phyloP scores from a whole-genome alignment of 1,140 invertebrate species.

The Drosophila biarmipes region DNA sequence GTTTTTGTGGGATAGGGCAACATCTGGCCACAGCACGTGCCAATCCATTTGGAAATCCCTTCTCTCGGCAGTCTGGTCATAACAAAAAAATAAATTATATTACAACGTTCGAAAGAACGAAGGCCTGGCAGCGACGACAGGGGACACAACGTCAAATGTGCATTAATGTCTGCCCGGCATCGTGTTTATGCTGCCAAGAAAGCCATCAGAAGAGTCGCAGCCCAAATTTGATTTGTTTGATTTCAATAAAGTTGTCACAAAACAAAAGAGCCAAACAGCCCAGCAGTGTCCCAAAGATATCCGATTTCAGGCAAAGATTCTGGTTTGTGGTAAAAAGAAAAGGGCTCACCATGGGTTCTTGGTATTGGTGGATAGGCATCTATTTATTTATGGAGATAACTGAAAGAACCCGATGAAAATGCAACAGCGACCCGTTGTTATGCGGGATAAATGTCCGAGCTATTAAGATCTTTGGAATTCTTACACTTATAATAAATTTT shows the following conservation, averaged over 20 bases:
- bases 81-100: slow-evolving; percentile 48
- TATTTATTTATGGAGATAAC: background rate
- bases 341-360: background rate
- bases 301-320: slow-evolving; percentile 5
- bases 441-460: background rate
- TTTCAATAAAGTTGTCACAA: slow-evolving; percentile 43
- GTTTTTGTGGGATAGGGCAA: slow-evolving; percentile 21
- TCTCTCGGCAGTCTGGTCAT: slow-evolving; percentile 9
- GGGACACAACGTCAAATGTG: slow-evolving; percentile 13
- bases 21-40: slow-evolving; percentile 67
- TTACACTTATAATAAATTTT: too few relatives aligned
- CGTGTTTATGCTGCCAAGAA: slow-evolving; percentile 15
- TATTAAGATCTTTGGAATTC: too few relatives aligned
- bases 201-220: slow-evolving; percentile 13
- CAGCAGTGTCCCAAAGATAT: slow-evolving; percentile 25
- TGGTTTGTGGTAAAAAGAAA: background rate
- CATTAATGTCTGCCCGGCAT: slow-evolving; percentile 25
- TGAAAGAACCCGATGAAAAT: background rate
- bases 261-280: slow-evolving; percentile 27
- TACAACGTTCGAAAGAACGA: slow-evolving; percentile 21
- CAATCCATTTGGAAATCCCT: slow-evolving; percentile 37
- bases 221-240: slow-evolving; percentile 31
- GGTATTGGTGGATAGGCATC: slow-evolving; percentile 5
- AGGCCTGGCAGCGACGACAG: slow-evolving; percentile 12
- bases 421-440: slow-evolving; percentile 1